Base-by-base conservation (phyloP, 2,888 invertebrate species). In the Torymus texanus region DNA sequence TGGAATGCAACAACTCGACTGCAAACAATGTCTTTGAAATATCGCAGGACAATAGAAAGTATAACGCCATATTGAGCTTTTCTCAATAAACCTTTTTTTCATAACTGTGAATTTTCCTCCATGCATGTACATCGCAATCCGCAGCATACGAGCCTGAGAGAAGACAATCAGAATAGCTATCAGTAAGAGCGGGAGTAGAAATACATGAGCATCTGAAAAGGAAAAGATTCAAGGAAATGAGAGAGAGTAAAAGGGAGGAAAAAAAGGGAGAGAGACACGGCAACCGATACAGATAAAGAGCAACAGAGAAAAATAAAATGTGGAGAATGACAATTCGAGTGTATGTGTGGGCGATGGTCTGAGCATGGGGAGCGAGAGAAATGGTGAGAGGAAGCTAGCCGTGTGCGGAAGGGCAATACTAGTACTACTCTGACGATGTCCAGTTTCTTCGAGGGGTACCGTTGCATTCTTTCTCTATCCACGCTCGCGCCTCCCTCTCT, bases 361-460 rank as follows among this genome's bases (percentile, higher is more conserved):
- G 65, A 11, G 0, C 14, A 1, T 16, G 73, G 13, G 14, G 11
- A 11, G 58, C 41, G 18, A 18, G 0, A 18, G 24, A 18, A 5
- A 16, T 3, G 16, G 53, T 56, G 58, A 51, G 59, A 66, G 77
- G 70, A 63, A 77, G 73, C 41, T 41, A 41, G 41, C 24, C 66
- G 72, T 55, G 62, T 51, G 61, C 53, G 77, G 72, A 76, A 66
- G 73, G 79, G 77, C 70, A 55, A 65, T 77, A 58, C 76, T 79
- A 77, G 75, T 75, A 51, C 62, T 68, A 78, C 78, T 79, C 79
- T 67, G 78, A 78, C 79, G 63, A 68, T 70, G 75, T 70, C 63
- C 68, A 78, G 67, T 76, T 80, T 50, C 75, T 72, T 80, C 75
- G 13, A 63, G 4, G 41, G n/a, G 53, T 21, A 63, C 61, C 61